Base-by-base conservation (phyloP, 2,888 invertebrate genomes). In the Ectropis crepuscularia region DNA sequence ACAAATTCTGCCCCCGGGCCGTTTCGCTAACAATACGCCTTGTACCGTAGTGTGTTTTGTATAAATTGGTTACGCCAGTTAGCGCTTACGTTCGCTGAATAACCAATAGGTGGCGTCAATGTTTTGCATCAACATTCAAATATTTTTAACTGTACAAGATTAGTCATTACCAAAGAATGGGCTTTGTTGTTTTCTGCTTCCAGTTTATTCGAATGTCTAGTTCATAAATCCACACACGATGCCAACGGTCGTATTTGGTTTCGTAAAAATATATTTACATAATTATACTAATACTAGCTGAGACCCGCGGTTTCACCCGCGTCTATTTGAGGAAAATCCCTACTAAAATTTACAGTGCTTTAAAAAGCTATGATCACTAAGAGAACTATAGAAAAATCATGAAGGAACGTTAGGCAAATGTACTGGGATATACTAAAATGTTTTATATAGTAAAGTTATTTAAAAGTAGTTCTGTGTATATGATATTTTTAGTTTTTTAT, bases 61-160 rank as follows among this genome's bases (percentile, higher is more conserved):
- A 82, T 82, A 81, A 84, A 85, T 86, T 82, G 81, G 80, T 80
- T 81, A 77, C 78, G 79, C 78, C 79, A 79, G 80, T 77, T 76
- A 77, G 70, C 69, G 74, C 74, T 81, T 78, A 81, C 83, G 76
- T 80, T 74, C 65, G 71, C 74, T 75, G 83, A 82, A 85, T 84
- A 76, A 75, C 75, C 80, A 83, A 81, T 78, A 74, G 74, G 71
- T 70, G 70, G 74, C 76, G 81, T 80, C 76, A 78, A 75, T 78
- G 72, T 70, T 68, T 66, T 74, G 65, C 67, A 78, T 76, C 74
- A 69, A 74, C 70, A 78, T 78, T 78, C 73, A 71, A 77, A 76
- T 74, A 72, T 75, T 79, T 75, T 75, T 77, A 78, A 76, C 75
- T 70, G 73, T 75, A 72, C 61, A 65, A 59, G 61, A 70, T 78